Base-by-base conservation (phyloP, 2,797 vertebrate species). In the Sebastes kiyomatsui region DNA sequence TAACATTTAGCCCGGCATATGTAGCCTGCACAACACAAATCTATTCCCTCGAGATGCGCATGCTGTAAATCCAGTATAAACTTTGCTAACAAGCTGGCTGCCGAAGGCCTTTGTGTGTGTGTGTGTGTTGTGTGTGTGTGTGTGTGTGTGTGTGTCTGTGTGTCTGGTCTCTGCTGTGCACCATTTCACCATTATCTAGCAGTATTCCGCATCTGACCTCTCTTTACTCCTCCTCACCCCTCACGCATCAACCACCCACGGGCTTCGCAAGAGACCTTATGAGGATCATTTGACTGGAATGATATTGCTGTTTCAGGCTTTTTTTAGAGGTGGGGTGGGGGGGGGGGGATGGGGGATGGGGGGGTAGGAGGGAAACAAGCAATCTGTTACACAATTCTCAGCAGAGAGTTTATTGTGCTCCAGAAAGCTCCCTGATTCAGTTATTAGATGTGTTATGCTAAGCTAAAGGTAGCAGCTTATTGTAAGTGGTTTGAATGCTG, bases 201-300 rank as follows among this genome's bases (percentile, higher is more conserved):
- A 70, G 68, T 70, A 59, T 67, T 84, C 65, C 46, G 86, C 86
- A 52, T 75, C 65, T 89, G 72, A 88, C 84, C 90, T 52, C 59
- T 28, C 62, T 74, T 80, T 77, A 49, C 72, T 78, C 80, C 49
- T 60, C 75, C 74, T 25, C 30, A 27, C 35, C 64, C 68, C 74
- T 75, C 66, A 61, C 7, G 0, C 78, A 75, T 82, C 75, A 78
- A 59, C 83, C 74, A 82, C 87, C 92, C 86, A 77, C 72, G 1
- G 86, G 91, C 82, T 85, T 77, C 84, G 75, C 72, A 49, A 80
- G 76, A 90, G 80, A 88, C 85, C 90, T 84, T 88, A 90, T 93
- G 93, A 92, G 88, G 82, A 91, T 95, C 94, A 95, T 92, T 93
- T 95, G 94, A 95, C 93, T 93, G 73, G 73, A 90, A 80, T 85